Evolutionary conservation across 2,888 invertebrate species (phyloP).

Genomic region (Rhopalosiphum nymphaeae): DNA sequence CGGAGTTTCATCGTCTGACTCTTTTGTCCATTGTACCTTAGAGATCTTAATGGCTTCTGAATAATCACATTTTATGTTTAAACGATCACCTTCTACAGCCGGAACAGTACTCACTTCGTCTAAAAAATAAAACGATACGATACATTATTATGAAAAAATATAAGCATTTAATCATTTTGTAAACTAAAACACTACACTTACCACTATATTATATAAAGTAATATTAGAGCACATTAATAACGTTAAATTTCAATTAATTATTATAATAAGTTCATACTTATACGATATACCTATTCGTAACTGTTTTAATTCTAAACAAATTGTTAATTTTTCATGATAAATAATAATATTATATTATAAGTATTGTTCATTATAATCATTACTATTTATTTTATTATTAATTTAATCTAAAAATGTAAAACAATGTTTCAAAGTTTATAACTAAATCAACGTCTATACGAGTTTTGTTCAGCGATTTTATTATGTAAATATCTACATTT

Average conservation of each 20-base stretch:
- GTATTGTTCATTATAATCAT: neutral
- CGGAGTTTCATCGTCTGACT: conserved; percentile 32
- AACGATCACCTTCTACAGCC: conserved; percentile 53
- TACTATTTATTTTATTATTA: neutral
- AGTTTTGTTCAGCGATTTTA: neutral
- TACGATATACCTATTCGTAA: neutral
- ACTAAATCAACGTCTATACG: neutral
- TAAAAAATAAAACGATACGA: neutral
- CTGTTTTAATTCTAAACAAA: neutral
- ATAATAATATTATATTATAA: neutral
- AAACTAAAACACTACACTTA: neutral
- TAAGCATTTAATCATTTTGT: neutral
- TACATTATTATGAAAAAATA: neutral
- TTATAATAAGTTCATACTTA: neutral
- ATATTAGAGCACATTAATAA: neutral
- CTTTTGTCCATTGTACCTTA: conserved; percentile 48
- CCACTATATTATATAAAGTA: neutral
- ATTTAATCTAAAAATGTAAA: neutral
- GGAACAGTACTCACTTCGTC: conserved; percentile 4
- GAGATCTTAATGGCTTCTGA: conserved; percentile 35
- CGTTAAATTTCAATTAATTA: neutral
- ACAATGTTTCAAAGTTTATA: neutral
- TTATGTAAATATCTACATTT: neutral
- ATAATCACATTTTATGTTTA: conserved; percentile 51
- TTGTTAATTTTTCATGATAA: neutral